Percentiles rank a stretch among this genome's conserved stretches.
phyloP scores from a whole-genome alignment of 2,113 vertebrate genomes.

The Xiphorhynchus elegans region DNA sequence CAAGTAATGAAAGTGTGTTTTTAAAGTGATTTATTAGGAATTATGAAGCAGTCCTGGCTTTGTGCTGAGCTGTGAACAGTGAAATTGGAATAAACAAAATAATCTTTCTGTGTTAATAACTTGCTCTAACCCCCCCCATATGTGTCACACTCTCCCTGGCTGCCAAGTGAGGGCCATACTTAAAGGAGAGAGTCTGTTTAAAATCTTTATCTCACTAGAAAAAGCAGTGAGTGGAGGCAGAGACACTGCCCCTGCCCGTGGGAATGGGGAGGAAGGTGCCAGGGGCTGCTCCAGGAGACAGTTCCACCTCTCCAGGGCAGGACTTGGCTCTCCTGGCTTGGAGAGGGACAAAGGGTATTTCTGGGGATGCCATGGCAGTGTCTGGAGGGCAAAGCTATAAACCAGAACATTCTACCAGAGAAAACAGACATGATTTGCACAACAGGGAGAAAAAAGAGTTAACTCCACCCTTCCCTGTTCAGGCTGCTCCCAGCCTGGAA shows the following conservation, averaged over 20 bases:
- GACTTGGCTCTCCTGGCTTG: rapidly evolving
- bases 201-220: not conserved
- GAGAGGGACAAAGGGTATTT: too few species aligned
- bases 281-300: not conserved
- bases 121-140: not conserved
- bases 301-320: not conserved
- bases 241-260: too few species aligned
- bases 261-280: not conserved
- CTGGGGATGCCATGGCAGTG: not conserved
- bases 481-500: not conserved
- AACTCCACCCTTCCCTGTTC: not conserved
- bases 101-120: not conserved
- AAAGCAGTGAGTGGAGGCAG: not conserved
- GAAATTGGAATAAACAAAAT: constrained; percentile 40
- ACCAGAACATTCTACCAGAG: not conserved
- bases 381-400: not conserved
- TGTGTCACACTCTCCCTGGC: not conserved
- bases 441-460: not conserved
- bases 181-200: not conserved
- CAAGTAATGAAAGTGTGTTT: not conserved
- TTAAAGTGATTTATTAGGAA: constrained; percentile 10
- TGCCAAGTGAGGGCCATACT: not conserved
- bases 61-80: not conserved
- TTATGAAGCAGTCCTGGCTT: not conserved
- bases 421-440: rapidly evolving